phyloP scores from a whole-genome alignment of 1,140 invertebrate genomes.

The Atta colombica region DNA sequence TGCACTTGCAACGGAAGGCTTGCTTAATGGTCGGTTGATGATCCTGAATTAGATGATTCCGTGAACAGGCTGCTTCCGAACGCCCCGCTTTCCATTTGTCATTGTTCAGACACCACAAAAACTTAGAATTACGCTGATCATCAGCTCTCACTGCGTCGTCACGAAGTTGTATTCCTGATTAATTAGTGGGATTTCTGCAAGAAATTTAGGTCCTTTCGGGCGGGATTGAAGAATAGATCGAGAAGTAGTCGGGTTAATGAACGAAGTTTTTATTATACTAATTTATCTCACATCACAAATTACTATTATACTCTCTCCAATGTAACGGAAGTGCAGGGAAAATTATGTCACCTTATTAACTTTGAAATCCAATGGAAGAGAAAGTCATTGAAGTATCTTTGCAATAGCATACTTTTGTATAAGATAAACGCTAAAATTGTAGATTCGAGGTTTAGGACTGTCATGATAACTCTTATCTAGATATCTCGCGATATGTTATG shows the following conservation, averaged over 20 bases:
- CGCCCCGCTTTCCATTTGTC: slow-evolving; percentile 27
- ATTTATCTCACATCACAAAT: slow-evolving; percentile 36
- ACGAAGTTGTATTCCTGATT: slow-evolving; percentile 58
- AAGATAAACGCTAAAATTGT: neutral
- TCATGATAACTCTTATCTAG: neutral
- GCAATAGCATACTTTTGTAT: slow-evolving; percentile 12
- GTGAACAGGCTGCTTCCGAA: slow-evolving; percentile 29
- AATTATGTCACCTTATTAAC: slow-evolving; percentile 42
- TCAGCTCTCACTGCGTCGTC: slow-evolving; percentile 73
- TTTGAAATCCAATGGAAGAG: slow-evolving; percentile 17
- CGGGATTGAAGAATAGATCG: slow-evolving; percentile 37
- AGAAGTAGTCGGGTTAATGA: slow-evolving; percentile 45
- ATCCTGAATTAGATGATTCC: slow-evolving; percentile 25
- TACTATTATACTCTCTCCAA: slow-evolving; percentile 24
- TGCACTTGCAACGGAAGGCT: neutral
- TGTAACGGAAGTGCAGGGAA: slow-evolving; percentile 8
- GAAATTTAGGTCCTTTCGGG: slow-evolving; percentile 20
- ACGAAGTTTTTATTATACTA: slow-evolving; percentile 55
- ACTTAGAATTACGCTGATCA: slow-evolving; percentile 70
- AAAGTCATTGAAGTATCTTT: slow-evolving; percentile 44
- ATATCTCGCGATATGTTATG: neutral
- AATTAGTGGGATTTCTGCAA: slow-evolving; percentile 39
- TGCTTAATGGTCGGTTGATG: slow-evolving; percentile 36
- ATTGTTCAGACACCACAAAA: slow-evolving; percentile 67
- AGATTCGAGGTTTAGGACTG: neutral